Percentiles rank a stretch among this genome's conserved stretches.
These are phyloP conservation scores for Oostethus manadensis DNA, from an alignment of 2,113 vertebrate species.

Conservation along the genomic window DNA sequence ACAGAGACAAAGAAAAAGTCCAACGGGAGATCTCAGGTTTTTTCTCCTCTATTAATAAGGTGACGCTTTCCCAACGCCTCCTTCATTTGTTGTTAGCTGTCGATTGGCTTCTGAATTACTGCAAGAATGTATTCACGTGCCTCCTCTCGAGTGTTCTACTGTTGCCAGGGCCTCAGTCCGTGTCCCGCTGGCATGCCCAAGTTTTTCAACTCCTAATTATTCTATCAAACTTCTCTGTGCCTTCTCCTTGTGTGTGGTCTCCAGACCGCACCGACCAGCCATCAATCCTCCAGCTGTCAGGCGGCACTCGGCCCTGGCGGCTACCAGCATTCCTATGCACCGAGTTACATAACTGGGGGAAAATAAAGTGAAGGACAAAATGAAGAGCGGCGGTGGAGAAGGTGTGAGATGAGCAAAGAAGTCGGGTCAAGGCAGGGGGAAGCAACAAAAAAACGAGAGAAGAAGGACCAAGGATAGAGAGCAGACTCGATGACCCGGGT, in stretches of 20 bases:
- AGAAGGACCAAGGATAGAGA: background rate
- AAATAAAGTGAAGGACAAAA: slow-evolving; percentile 12
- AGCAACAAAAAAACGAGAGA: background rate
- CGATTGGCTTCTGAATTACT: no score
- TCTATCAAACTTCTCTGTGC: background rate
- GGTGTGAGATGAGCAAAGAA: slow-evolving; percentile 29
- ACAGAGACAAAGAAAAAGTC: no score
- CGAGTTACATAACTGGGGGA: slow-evolving; percentile 35
- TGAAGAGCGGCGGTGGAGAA: slow-evolving; percentile 21
- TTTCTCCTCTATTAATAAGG: no score
- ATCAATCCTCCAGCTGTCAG: slow-evolving; percentile 56
- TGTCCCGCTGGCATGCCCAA: background rate
- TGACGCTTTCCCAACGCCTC: no score
- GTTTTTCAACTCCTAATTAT: background rate
- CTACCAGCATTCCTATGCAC: slow-evolving; percentile 40
- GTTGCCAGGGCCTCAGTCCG: no score
- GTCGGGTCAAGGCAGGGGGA: slow-evolving; percentile 9
- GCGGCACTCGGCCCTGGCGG: slow-evolving; percentile 32
- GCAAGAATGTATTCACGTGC: no score
- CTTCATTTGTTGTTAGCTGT: no score
- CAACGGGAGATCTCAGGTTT: no score
- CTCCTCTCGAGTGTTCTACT: no score
- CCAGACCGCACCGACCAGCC: slow-evolving; percentile 36
- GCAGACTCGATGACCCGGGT: background rate
- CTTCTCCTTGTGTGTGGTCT: slow-evolving; percentile 33